These are phyloP conservation scores for Potamilus streckersoni DNA, from an alignment of 1,140 invertebrate species.

Conservation along the genomic window DNA sequence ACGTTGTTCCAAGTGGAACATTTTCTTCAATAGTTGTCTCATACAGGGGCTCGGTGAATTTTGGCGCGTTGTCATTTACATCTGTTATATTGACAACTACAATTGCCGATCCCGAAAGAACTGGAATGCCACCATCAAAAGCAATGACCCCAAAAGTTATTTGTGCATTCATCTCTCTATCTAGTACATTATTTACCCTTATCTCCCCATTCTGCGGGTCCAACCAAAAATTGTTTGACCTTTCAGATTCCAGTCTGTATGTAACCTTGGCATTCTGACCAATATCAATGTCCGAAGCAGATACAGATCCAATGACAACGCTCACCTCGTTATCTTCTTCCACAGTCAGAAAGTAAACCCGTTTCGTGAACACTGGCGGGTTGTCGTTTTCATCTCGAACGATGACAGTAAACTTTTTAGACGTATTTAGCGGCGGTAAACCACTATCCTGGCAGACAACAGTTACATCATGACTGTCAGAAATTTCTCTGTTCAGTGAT, in stretches of 20 bases:
- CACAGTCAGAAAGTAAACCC: slow-evolving; percentile 21
- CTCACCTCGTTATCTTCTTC: slow-evolving; percentile 79
- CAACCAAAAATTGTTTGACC: slow-evolving; percentile 27
- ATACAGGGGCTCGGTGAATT: slow-evolving; percentile 73
- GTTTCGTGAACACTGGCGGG: slow-evolving; percentile 77
- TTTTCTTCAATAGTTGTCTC: slow-evolving; percentile 46
- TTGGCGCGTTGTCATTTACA: slow-evolving; percentile 91
- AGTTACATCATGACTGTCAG: slow-evolving; percentile 31
- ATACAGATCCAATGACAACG: slow-evolving; percentile 76
- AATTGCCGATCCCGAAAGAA: slow-evolving; percentile 92
- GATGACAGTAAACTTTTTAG: slow-evolving; percentile 90
- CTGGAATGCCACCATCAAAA: slow-evolving; percentile 18
- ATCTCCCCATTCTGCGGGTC: slow-evolving; percentile 40
- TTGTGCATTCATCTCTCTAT: slow-evolving; percentile 74
- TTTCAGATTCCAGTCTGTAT: slow-evolving; percentile 42
- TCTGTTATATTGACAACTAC: slow-evolving; percentile 90
- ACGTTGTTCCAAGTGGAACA: slow-evolving; percentile 14
- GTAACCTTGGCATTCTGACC: slow-evolving; percentile 79
- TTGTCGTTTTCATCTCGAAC: slow-evolving; percentile 94
- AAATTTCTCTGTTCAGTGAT: slow-evolving; percentile 42
- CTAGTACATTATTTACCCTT: slow-evolving; percentile 27
- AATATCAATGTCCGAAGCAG: slow-evolving; percentile 90
- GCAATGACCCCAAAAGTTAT: slow-evolving; percentile 86
- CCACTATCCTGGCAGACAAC: slow-evolving; percentile 73
- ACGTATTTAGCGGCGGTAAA: slow-evolving; percentile 81